Evolutionary conservation across 2,888 invertebrate genomes (phyloP).

Genomic region (Amphipyra berbera): DNA sequence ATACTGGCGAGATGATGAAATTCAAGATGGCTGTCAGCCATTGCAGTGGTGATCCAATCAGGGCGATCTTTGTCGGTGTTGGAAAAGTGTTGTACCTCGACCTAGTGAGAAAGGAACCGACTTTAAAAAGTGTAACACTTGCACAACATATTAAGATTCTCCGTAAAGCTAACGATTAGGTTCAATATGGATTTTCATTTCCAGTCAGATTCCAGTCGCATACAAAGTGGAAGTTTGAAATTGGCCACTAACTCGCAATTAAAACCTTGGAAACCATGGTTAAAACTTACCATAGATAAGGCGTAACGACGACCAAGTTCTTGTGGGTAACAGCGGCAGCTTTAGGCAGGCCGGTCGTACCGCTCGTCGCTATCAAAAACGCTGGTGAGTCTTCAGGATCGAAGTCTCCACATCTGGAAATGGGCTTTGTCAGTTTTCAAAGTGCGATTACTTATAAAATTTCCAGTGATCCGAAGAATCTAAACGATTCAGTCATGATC

Average conservation of each 20-base stretch:
- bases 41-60: conserved; percentile 77
- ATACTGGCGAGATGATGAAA: conserved; percentile 71
- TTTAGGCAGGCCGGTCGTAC: conserved; percentile 82
- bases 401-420: conserved; percentile 70
- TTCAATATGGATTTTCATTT: too few species aligned
- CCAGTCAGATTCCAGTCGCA: too few species aligned
- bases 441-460: too few species aligned
- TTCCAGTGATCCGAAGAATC: too few species aligned
- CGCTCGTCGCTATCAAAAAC: conserved; percentile 78
- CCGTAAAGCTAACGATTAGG: too few species aligned
- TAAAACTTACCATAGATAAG: conserved; percentile 72
- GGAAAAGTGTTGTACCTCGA: conserved; percentile 72
- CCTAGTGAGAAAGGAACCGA: conserved; percentile 57
- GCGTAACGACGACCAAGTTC: conserved; percentile 69
- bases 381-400: conserved; percentile 74
- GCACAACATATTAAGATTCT: too few species aligned
- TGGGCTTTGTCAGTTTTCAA: not conserved
- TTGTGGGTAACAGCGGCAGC: conserved; percentile 77
- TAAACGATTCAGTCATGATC: too few species aligned
- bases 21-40: conserved; percentile 80
- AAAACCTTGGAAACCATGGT: not conserved
- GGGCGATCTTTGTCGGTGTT: conserved; percentile 70
- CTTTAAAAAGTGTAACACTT: too few species aligned
- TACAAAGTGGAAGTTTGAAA: too few species aligned
- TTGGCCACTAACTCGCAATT: too few species aligned